Conservation (phyloP, 2,888 invertebrate species). For the Drosophila ezoana region DNA sequence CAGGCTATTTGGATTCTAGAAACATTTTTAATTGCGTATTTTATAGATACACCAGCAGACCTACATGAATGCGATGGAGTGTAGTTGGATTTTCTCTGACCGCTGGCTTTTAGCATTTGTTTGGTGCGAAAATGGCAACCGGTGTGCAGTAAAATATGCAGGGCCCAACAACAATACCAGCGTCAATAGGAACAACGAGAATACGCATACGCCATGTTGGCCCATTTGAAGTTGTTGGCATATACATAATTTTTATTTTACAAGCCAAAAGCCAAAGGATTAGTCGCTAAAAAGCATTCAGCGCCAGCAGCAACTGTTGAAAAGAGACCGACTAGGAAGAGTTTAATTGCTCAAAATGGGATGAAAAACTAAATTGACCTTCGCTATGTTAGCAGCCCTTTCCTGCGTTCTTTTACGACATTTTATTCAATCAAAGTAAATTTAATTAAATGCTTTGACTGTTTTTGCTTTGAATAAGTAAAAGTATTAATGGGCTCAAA, state of each 20-base stretch:
- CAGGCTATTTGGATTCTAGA: slow-evolving; percentile 58
- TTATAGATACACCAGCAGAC: slow-evolving; percentile 58
- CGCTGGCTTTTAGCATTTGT: slow-evolving; percentile 64
- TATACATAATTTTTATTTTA: slow-evolving; percentile 77
- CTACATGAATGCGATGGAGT: background rate
- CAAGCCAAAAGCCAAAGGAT: slow-evolving; percentile 56
- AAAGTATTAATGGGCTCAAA: slow-evolving; percentile 8
- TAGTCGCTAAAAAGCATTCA: slow-evolving; percentile 48
- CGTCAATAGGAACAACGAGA: slow-evolving; percentile 42
- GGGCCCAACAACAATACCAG: slow-evolving; percentile 34
- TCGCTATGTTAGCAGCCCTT: slow-evolving; percentile 28
- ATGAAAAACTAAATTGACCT: slow-evolving; percentile 57
- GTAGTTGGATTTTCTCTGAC: slow-evolving; percentile 52
- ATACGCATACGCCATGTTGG: slow-evolving; percentile 71
- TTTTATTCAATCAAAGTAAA: slow-evolving; percentile 73
- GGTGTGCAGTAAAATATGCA: slow-evolving; percentile 73
- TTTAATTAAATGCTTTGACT: slow-evolving; percentile 53
- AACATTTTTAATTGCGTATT: slow-evolving; percentile 79
- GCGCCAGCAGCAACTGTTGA: slow-evolving; percentile 44
- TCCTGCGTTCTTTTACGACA: slow-evolving; percentile 53
- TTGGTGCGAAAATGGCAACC: slow-evolving; percentile 72
- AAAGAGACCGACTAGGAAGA: slow-evolving; percentile 57
- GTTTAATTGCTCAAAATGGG: slow-evolving; percentile 72
- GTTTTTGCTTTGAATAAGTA: slow-evolving; percentile 21
- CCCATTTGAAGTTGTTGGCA: slow-evolving; percentile 74